A percentile compares a stretch with the other conserved stretches of the same genome.
Evolutionary conservation across 2,113 vertebrate species (phyloP).

Genomic region (Anolis sagrei): DNA sequence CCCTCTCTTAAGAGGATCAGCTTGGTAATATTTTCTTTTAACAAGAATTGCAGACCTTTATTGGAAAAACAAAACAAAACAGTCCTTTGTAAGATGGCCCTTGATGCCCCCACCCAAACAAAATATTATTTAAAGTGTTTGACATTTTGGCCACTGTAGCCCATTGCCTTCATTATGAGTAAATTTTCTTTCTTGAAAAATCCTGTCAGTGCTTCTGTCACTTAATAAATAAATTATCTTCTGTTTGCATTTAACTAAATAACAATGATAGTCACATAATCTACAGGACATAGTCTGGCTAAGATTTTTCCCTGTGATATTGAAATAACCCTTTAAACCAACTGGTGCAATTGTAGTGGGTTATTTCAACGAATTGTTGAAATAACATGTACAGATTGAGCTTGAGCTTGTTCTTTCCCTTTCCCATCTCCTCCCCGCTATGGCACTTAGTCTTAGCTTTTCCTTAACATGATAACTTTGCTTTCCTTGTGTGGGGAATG

Average conservation of each 20-base stretch:
- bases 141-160: too few species aligned
- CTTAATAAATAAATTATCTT: conserved; percentile 12
- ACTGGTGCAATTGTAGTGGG: too few species aligned
- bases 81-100: not conserved
- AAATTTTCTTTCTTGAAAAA: not conserved
- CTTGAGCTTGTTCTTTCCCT: too few species aligned
- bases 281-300: too few species aligned
- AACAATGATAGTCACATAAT: too few species aligned
- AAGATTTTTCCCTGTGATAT: too few species aligned
- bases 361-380: too few species aligned
- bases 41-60: not conserved
- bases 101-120: rapidly evolving
- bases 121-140: not conserved
- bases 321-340: too few species aligned
- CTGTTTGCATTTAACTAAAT: not conserved
- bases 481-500: not conserved
- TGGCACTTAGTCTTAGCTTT: too few species aligned
- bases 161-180: not conserved
- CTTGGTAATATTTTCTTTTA: not conserved
- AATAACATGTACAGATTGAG: too few species aligned
- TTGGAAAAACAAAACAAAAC: not conserved
- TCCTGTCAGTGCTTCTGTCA: not conserved
- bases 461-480: not conserved
- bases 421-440: too few species aligned
- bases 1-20: not conserved